Evolutionary conservation across 2,113 vertebrate species (phyloP), one percentile per base, ranked within the genome.

Genomic region (Nothobranchius kuhntae): DNA sequence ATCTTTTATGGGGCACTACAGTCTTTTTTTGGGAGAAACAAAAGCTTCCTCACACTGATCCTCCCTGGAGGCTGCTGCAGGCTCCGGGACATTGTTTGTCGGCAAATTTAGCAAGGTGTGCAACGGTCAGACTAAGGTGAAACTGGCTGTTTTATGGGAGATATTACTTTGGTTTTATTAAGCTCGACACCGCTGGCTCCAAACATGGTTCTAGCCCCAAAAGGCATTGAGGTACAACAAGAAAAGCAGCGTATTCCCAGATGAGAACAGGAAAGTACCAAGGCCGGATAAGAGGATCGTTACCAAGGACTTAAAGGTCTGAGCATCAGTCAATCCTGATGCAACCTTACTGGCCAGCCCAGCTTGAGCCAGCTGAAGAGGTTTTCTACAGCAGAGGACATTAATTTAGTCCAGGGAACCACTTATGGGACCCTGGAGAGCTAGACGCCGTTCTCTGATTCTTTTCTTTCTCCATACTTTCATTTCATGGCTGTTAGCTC

Each of bases 401-500:
- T 78, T 82, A 56, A 84, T 84, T 89, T 84, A 81, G 81, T 70
- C 76, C 12, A 51, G 75, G 81, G 85, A 90, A 72, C 83, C 87
- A 84, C 78, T 86, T 86, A 89, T 61, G 65, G 35, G 75, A 68
- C 68, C 78, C 82, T 57, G 36, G 73, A 88, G 83, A 85, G 71
- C 38, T 10, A n/a, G 59, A 64, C 21, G 71, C 60, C 66, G 64
- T 84, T 84, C 73, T 85, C 71, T 77, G 66, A 71, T 75, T 78
- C 75, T 79, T 68, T 85, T 79, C 79, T 86, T 77, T 83, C 77
- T 86, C 67, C 68, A 82, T 54, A 58, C 78, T 83, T 86, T 89
- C 73, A 90, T 91, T 90, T 90, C 90, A 90, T 86, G 89, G 73
- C 77, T 90, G 86, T 91, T 90, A 90, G 80, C 80, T 84, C 78